phyloP scores from a whole-genome alignment of 1,140 invertebrate species.

The Ostrea edulis region DNA sequence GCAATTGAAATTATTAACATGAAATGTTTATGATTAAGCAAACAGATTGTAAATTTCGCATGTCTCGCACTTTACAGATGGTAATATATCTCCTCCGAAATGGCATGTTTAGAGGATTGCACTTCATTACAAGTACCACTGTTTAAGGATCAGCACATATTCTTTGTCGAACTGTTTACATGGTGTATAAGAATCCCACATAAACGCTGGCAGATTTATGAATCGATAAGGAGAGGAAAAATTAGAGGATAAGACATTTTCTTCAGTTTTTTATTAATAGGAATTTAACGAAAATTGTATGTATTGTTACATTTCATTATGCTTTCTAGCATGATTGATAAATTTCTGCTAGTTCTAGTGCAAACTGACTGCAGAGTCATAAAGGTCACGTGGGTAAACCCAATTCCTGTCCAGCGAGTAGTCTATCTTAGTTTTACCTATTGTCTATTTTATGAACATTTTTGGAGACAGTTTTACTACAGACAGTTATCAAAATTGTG shows the following conservation, averaged over 20 bases:
- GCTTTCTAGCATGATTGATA: too few relatives aligned
- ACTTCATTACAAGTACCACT: constrained; percentile 6
- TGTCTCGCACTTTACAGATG: constrained; percentile 23
- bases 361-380: too few relatives aligned
- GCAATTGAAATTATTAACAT: background rate
- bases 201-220: constrained; percentile 32
- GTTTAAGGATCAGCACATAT: constrained; percentile 11
- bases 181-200: background rate
- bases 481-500: background rate
- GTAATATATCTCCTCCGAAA: constrained; percentile 15
- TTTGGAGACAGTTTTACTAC: background rate
- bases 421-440: background rate
- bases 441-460: background rate
- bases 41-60: constrained; percentile 32
- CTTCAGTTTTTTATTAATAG: background rate
- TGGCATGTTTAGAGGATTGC: constrained; percentile 29
- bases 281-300: background rate
- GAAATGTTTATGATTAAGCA: constrained; percentile 23
- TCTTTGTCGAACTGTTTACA: constrained; percentile 23
- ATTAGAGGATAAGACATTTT: background rate
- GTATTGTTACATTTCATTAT: background rate
- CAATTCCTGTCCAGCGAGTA: too few relatives aligned
- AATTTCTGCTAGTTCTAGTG: too few relatives aligned
- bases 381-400: too few relatives aligned
- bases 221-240: constrained; percentile 6